These are phyloP conservation scores for Lycaon pictus DNA, from an alignment of 2,113 vertebrate genomes.

Conservation along the genomic window DNA sequence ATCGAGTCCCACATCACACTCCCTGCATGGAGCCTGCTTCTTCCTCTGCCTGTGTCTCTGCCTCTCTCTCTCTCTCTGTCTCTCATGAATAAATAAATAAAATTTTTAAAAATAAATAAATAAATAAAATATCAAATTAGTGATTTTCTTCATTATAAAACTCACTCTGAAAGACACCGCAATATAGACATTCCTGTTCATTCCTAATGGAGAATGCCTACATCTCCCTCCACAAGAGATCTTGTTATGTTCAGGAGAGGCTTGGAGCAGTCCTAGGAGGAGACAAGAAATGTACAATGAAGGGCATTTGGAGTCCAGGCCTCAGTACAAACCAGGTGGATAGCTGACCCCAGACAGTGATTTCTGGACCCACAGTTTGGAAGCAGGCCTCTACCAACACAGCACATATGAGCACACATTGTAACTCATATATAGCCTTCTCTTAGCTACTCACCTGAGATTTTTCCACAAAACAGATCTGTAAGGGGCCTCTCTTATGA, in stretches of 20 bases:
- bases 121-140: neutral
- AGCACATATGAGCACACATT: neutral
- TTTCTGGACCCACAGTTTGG: neutral
- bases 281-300: neutral
- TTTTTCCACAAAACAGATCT: neutral
- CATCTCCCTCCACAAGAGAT: no score
- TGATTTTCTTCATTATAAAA: conserved; percentile 4
- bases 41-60: no score
- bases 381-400: neutral
- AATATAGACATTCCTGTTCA: neutral
- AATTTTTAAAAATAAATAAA: no score
- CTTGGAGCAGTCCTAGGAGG: neutral
- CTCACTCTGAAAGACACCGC: neutral
- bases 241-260: neutral
- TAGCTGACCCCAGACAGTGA: neutral
- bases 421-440: neutral
- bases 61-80: no score
- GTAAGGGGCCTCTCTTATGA: neutral
- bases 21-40: no score
- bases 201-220: neutral
- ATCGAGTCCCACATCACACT: no score
- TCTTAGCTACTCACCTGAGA: neutral
- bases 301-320: neutral
- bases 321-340: neutral
- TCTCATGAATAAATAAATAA: no score